Percentiles rank a stretch among this genome's conserved stretches.
Conservation (phyloP, 2,888 invertebrate species). For the Lasioglossum oenotherae region DNA sequence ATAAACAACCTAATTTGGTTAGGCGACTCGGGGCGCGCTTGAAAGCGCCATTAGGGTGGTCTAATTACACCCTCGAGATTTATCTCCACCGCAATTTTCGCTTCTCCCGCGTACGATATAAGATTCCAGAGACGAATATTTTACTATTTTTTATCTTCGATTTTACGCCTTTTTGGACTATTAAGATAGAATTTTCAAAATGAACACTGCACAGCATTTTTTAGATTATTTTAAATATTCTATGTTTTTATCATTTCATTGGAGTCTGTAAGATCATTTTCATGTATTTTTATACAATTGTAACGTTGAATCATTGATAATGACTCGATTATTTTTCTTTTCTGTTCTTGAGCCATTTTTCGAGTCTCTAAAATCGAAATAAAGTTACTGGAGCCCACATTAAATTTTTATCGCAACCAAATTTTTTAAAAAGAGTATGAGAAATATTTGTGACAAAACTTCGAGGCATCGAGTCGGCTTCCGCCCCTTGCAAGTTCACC, state of each 20-base stretch:
- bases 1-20: neutral
- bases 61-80: neutral
- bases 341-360: neutral
- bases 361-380: neutral
- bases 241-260: neutral
- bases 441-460: neutral
- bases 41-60: neutral
- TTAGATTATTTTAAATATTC: neutral
- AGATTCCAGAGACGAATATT: neutral
- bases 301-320: neutral
- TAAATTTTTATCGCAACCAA: neutral
- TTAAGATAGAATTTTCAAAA: neutral
- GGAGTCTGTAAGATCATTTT: neutral
- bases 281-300: neutral
- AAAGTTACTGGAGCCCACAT: neutral
- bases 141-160: neutral
- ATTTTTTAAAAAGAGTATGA: neutral
- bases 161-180: neutral
- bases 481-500: constrained; percentile 35
- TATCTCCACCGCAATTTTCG: neutral
- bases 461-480: neutral
- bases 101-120: neutral
- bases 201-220: neutral
- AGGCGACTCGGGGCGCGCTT: neutral
- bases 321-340: neutral